Evolutionary conservation across 2,888 invertebrate genomes (phyloP).

Genomic region (Cryptus viduatorius): DNA sequence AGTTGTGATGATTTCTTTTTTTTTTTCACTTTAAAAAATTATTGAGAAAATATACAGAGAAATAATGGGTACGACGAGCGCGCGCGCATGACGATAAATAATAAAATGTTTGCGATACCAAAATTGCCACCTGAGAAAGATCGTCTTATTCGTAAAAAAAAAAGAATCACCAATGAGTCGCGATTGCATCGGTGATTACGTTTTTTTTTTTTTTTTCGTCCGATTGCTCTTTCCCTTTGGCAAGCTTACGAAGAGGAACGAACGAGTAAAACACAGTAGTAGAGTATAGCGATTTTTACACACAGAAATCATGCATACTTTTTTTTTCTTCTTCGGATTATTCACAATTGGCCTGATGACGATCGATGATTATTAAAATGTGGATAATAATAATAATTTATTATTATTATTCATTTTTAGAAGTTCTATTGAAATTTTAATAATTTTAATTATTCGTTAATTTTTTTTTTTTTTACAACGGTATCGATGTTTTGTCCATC

Average conservation of each 20-base stretch:
- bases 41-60: neutral
- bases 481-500: too few species aligned
- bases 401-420: neutral
- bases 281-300: constrained; percentile 56
- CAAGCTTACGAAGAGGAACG: constrained; percentile 47
- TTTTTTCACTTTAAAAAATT: neutral
- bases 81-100: constrained; percentile 20
- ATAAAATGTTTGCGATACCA: constrained; percentile 44
- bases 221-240: constrained; percentile 16
- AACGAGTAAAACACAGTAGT: constrained; percentile 48
- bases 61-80: neutral
- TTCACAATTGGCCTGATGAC: constrained; percentile 20
- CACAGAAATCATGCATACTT: constrained; percentile 65
- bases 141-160: neutral
- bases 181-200: constrained; percentile 3
- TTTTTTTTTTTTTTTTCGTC: neutral
- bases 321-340: constrained; percentile 35
- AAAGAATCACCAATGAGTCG: neutral
- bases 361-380: too few species aligned
- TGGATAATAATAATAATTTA: constrained; percentile 38
- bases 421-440: too few species aligned
- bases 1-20: constrained; percentile 33
- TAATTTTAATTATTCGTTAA: neutral
- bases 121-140: constrained; percentile 37
- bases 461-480: neutral